phyloP scores from a whole-genome alignment of 2,888 invertebrate species.

The Deilephila porcellus region DNA sequence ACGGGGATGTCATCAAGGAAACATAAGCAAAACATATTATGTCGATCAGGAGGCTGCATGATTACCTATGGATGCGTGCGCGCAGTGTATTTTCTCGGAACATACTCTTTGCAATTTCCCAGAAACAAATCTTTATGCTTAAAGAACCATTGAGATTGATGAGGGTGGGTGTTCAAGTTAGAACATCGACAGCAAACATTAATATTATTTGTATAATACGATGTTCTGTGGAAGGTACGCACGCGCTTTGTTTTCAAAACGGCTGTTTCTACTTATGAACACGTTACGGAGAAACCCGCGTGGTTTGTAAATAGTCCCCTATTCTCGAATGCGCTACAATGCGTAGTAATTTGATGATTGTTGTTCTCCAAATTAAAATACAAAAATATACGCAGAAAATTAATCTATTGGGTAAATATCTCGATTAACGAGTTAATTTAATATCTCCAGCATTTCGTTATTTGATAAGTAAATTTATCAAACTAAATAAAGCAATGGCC shows the following conservation, averaged over 20 bases:
- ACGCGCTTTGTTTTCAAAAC: constrained; percentile 70
- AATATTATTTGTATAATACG: constrained; percentile 53
- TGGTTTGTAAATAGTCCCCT: constrained; percentile 62
- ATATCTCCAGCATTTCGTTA: no score
- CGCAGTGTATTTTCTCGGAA: constrained; percentile 8
- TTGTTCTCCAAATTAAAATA: constrained; percentile 27
- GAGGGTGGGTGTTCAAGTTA: constrained; percentile 27
- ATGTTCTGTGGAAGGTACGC: constrained; percentile 58
- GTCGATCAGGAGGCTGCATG: background rate
- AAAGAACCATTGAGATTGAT: constrained; percentile 27
- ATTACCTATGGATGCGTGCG: constrained; percentile 1
- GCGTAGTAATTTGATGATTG: constrained; percentile 39
- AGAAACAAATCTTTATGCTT: constrained; percentile 26
- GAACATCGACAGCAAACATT: constrained; percentile 38
- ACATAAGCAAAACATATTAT: constrained; percentile 7
- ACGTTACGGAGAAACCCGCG: constrained; percentile 58
- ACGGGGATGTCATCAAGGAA: background rate
- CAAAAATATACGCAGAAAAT: background rate
- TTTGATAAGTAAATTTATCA: no score
- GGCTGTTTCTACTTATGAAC: constrained; percentile 62
- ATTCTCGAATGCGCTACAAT: constrained; percentile 45
- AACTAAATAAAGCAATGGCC: background rate
- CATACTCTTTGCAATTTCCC: constrained; percentile 30
- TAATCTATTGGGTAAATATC: background rate
- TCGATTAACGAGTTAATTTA: background rate